These are phyloP conservation scores for Elephas maximus DNA, from an alignment of 2,113 vertebrate species.

Conservation along the genomic window DNA sequence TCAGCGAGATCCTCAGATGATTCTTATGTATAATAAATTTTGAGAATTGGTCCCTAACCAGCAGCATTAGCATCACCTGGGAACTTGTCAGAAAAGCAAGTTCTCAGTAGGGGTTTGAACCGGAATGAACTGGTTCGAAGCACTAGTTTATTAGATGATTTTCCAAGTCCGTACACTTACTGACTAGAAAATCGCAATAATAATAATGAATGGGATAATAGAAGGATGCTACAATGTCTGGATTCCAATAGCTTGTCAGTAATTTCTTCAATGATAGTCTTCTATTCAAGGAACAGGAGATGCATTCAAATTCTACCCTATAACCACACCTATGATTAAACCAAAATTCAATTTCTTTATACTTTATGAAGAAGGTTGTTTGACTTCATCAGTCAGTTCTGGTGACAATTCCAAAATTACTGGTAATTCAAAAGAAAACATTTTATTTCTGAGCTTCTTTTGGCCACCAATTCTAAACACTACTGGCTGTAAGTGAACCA, in stretches of 20 bases:
- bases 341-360: neutral
- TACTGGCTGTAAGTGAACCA: neutral
- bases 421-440: neutral
- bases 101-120: too few relatives aligned
- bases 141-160: constrained; percentile 70
- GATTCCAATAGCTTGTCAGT: constrained; percentile 9
- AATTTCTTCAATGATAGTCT: constrained; percentile 19
- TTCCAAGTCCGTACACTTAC: constrained; percentile 68
- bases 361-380: neutral
- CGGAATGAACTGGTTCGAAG: too few relatives aligned
- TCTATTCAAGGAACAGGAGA: constrained; percentile 3
- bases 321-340: neutral
- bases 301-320: neutral
- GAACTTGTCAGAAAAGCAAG: too few relatives aligned
- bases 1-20: too few relatives aligned
- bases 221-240: constrained; percentile 16
- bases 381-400: neutral
- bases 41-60: too few relatives aligned
- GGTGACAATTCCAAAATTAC: neutral
- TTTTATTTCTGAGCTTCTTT: constrained; percentile 15
- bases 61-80: too few relatives aligned
- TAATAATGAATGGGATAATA: constrained; percentile 46
- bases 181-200: constrained; percentile 68
- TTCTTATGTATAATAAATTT: too few relatives aligned
- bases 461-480: neutral